Evolutionary conservation across 2,888 invertebrate genomes (phyloP).

Genomic region (Drosophila colorata): DNA sequence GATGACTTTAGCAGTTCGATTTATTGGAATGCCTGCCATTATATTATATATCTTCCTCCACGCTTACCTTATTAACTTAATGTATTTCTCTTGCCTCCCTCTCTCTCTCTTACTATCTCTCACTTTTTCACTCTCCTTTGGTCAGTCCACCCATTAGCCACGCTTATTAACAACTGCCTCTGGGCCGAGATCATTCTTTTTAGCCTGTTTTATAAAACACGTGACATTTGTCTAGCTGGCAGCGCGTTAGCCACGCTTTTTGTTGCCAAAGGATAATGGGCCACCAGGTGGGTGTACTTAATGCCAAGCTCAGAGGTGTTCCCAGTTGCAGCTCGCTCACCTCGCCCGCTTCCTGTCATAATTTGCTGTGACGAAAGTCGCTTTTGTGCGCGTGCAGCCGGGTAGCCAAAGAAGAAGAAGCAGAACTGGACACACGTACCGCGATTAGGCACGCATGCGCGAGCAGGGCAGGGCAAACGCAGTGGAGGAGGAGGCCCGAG

Average conservation of each 20-base stretch:
- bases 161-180: neutral
- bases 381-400: constrained; percentile 58
- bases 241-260: constrained; percentile 61
- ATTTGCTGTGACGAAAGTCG: constrained; percentile 75
- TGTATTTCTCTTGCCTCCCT: neutral
- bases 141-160: neutral
- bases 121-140: neutral
- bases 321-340: neutral
- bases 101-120: neutral
- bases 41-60: neutral
- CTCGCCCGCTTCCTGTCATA: constrained; percentile 44
- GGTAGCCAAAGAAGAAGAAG: neutral
- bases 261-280: constrained; percentile 74
- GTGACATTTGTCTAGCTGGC: constrained; percentile 72
- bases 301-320: constrained; percentile 58
- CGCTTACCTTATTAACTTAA: neutral
- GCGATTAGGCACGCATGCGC: constrained; percentile 73
- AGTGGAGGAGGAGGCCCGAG: neutral
- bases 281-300: constrained; percentile 72
- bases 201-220: constrained; percentile 29
- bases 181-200: constrained; percentile 4
- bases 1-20: too few species aligned
- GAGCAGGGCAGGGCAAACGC: neutral
- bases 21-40: too few species aligned
- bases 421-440: constrained; percentile 67